Base-by-base conservation (phyloP, 2,888 invertebrate genomes). In the Drosophila antonietae region DNA sequence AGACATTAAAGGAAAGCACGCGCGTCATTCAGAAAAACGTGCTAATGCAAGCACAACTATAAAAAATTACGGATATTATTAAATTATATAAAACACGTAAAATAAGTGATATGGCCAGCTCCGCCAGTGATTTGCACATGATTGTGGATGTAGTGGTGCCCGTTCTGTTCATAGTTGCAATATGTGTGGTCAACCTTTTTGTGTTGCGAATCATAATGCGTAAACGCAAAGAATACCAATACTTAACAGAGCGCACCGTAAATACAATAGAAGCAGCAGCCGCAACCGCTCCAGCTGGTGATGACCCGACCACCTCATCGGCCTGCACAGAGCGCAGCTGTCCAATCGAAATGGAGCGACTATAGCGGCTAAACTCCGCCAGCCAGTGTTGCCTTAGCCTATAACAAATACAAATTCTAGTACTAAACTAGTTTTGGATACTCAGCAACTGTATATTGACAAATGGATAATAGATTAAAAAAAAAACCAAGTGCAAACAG, bases 301-400 rank as follows among this genome's bases (percentile, higher is more conserved):
- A 60, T 52, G 31, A 46, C 14, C 58, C 69, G 4, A 44, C 53
- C 12, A 59, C 69, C 23, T 80, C 89, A n/a, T 51, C 58, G 12
- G 49, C 15, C 14, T 44, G 23, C 37, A n/a, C 55, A n/a, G 62
- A 78, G 5, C 75, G 72, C 47, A 59, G 65, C 52, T 78, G 80
- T 63, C 68, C 76, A 60, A 91, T 91, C 35, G 89, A 91, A 78
- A 78, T 91, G 87, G 80, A 89, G 64, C 75, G 75, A 49, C 75
- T 91, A 37, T 90, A 90, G 66, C 52, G 15, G 33, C 51, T 31
- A 51, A 12, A 53, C 23, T 64, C 15, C 43, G 15, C 1, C 8
- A 35, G 28, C 67, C 57, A 67, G 47, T 70, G 60, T 68, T 70
- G 68, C 67, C 68, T 68, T 51, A 39, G 37, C 37, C 2, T n/a